Evolutionary conservation across 2,797 vertebrate species (phyloP), one percentile per base, ranked within the genome.

Genomic region (Hipposideros larvatus): DNA sequence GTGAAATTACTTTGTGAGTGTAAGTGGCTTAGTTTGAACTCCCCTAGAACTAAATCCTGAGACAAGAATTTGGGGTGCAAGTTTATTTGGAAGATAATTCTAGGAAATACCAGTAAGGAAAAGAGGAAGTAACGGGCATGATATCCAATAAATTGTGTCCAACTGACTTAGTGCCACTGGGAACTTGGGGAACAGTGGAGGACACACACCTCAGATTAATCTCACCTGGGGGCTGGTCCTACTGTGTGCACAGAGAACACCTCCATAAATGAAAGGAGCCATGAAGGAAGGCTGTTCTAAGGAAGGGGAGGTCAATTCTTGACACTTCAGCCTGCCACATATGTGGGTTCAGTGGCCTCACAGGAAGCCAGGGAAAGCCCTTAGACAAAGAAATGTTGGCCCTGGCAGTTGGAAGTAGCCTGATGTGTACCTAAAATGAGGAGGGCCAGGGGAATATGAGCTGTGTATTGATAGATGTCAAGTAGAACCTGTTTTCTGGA

Each of bases 61-160:
- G 16, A 51, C 5, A 89, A 77, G 48, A 7, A 63, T 88, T 90
- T 46, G 41, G 78, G 51, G 16, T 87, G 15, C 8, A 21, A 1
- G 21, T 82, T 91, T 48, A 68, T 73, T 89, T 90, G 65, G 65
- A 86, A 83, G 22, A 31, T 73, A 66, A 83, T 90, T 85, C 37
- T 48, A 71, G 43, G 46, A 77, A 93, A 66, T 46, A 55, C 8
- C 14, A 48, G 26, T n/a, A 13, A 28, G 68, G 28, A 63, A 84
- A 86, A 65, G 53, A 91, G n/a, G 11, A 7, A 70, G 6, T 18
- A 22, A 4, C 34, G 37, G n/a, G 1, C 11, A 7, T 37, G 18
- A 55, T 18, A 34, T 59, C 22, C n/a, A 18, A 18, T 18, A 91
- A 74, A 41, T 31, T 34, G 16, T 63, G 16, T 15, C 5, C 28